Conservation (phyloP, 2,888 invertebrate genomes). For the Strigamia crassipes region DNA sequence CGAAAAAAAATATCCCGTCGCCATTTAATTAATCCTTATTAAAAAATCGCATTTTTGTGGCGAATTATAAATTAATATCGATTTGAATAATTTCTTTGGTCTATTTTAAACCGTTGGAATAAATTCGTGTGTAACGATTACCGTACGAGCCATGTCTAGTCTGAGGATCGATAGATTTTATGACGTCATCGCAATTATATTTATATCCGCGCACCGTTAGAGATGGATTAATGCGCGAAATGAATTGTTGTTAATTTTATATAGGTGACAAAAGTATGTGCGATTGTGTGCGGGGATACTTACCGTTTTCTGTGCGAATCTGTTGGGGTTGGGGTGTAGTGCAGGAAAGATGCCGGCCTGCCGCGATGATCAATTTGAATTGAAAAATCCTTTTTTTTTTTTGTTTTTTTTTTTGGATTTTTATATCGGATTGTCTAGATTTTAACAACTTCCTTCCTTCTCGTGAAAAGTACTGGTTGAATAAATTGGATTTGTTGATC, state of each 20-base stretch:
- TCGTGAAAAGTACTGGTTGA: background rate
- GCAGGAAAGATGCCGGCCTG: slow-evolving; percentile 28
- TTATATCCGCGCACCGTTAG: background rate
- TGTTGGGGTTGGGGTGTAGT: background rate
- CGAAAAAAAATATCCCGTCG: too few relatives aligned
- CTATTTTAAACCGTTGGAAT: too few relatives aligned
- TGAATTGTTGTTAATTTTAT: background rate
- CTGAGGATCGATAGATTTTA: background rate
- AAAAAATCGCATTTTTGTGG: too few relatives aligned
- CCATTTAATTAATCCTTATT: too few relatives aligned
- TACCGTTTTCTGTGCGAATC: background rate
- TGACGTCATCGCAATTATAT: background rate
- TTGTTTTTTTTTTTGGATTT: background rate
- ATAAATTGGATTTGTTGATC: background rate
- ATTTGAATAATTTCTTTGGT: too few relatives aligned
- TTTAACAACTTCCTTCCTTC: background rate
- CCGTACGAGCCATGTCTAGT: slow-evolving; percentile 14
- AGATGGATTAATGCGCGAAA: background rate
- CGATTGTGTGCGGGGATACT: background rate
- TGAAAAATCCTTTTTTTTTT: background rate
- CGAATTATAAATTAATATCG: too few relatives aligned
- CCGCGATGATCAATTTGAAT: background rate
- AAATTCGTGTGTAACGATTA: too few relatives aligned
- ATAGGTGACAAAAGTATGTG: background rate
- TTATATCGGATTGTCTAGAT: background rate